Evolutionary conservation across 2,113 vertebrate genomes (phyloP), one percentile per base, ranked within the genome.

Genomic region (Pampusana beccarii): DNA sequence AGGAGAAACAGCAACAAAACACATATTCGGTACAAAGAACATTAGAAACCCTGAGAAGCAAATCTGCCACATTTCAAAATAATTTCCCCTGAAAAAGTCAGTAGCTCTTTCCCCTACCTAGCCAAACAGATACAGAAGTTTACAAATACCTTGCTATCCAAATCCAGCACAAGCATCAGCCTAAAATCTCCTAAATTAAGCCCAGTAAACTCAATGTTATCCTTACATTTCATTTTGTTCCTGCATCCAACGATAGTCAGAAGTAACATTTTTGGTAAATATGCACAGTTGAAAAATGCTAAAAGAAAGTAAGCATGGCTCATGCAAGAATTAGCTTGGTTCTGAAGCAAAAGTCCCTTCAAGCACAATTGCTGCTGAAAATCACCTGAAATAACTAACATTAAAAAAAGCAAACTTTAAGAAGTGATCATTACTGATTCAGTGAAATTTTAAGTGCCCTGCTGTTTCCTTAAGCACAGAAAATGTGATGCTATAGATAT

Each of bases 121-220:
- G 7, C 15, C 17, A 31, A 84, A 40, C 1, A 5, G 58, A 54
- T 23, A 6, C 2, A 8, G 28, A 57, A 33, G 31, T 28, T 72
- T 71, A 81, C 11, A 40, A 84, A 71, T 29, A 90, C 16, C 8
- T 21, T 40, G 44, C 28, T 54, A 82, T 8, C n/a, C 31, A 85
- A 77, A 79, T 8, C 19, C 8, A 65, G 53, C 1, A 0, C 13
- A 81, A 53, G 0, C 5, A 87, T 5, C 36, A 57, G 24, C 18
- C 71, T 72, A 80, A 85, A 85, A 36, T 7, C 36, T 65, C 20
- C 31, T 44, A 85, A 53, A 66, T 31, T 3, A 77, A 88, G 72
- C 7, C 6, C 44, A 53, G 33, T 34, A 66, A 67, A 62, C 10
- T 46, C 23, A 48, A 16, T 34, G 20, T 40, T 67, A 79, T 28